phyloP scores from a whole-genome alignment of 1,140 invertebrate species.

The Zaprionus capensis region DNA sequence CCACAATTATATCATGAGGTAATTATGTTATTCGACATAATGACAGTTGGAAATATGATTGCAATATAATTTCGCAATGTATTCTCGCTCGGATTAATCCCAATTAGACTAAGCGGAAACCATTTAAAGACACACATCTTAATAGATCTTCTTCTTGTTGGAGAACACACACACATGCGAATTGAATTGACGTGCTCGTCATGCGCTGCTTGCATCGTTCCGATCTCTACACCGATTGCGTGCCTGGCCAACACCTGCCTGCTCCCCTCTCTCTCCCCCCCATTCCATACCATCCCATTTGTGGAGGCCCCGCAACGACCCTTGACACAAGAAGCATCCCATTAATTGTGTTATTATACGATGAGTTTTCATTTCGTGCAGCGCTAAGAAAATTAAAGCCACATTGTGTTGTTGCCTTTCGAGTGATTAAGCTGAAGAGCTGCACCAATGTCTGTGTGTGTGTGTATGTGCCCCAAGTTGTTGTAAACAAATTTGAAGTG shows the following conservation, averaged over 20 bases:
- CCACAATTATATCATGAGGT: background rate
- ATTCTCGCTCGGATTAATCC: slow-evolving; percentile 5
- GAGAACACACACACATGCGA: slow-evolving; percentile 8
- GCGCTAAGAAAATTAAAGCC: slow-evolving; percentile 66
- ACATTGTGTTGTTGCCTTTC: slow-evolving; percentile 57
- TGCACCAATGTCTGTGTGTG: slow-evolving; percentile 41
- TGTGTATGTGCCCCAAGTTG: slow-evolving; percentile 51
- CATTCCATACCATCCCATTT: no score
- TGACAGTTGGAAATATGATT: slow-evolving; percentile 16
- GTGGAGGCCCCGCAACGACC: slow-evolving; percentile 4
- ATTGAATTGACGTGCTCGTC: slow-evolving; percentile 25
- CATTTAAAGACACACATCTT: slow-evolving; percentile 12
- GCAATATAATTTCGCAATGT: slow-evolving; percentile 16
- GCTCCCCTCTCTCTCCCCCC: slow-evolving; percentile 8
- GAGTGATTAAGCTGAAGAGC: slow-evolving; percentile 59
- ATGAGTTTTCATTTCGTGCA: slow-evolving; percentile 70
- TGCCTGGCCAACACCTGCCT: slow-evolving; percentile 22
- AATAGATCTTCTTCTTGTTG: background rate
- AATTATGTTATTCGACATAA: slow-evolving; percentile 23
- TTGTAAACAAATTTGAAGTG: slow-evolving; percentile 76
- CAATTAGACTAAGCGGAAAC: slow-evolving; percentile 20
- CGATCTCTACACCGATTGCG: slow-evolving; percentile 3
- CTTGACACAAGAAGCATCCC: slow-evolving; percentile 44
- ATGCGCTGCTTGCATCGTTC: background rate
- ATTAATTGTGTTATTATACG: slow-evolving; percentile 73